phyloP scores from a whole-genome alignment of 1,140 invertebrate genomes.

The Ditylenchus dipsaci region DNA sequence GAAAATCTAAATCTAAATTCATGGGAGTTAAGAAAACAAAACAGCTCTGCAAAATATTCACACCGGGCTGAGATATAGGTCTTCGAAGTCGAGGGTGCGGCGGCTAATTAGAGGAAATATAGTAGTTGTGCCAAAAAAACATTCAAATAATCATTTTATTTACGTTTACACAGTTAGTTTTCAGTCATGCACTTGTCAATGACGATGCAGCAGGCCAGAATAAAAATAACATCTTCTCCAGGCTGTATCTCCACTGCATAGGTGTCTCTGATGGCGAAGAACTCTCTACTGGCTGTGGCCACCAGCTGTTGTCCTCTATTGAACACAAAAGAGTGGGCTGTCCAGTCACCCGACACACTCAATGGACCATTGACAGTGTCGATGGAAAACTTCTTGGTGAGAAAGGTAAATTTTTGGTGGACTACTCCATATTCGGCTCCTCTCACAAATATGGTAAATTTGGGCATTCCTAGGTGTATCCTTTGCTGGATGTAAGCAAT shows the following conservation, averaged over 20 bases:
- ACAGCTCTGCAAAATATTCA: no score
- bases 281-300: background rate
- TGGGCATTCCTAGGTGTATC: background rate
- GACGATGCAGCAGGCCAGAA: constrained; percentile 12
- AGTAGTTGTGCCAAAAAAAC: no score
- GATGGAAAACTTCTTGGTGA: background rate
- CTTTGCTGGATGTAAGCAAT: background rate
- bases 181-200: constrained; percentile 1
- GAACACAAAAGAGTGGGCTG: background rate
- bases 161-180: no score
- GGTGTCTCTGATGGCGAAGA: background rate
- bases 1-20: no score
- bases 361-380: background rate
- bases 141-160: no score
- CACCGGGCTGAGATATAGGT: no score
- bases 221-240: constrained; percentile 3
- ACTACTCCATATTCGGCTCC: background rate
- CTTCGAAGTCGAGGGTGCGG: no score
- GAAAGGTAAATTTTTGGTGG: background rate
- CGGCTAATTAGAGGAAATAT: no score
- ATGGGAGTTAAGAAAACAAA: no score
- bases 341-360: background rate
- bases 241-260: constrained; percentile 1
- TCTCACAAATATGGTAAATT: background rate
- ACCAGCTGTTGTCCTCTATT: background rate